Evolutionary conservation across 1,140 invertebrate genomes (phyloP), one percentile per base, ranked within the genome.

Genomic region (Cotesia typhae): DNA sequence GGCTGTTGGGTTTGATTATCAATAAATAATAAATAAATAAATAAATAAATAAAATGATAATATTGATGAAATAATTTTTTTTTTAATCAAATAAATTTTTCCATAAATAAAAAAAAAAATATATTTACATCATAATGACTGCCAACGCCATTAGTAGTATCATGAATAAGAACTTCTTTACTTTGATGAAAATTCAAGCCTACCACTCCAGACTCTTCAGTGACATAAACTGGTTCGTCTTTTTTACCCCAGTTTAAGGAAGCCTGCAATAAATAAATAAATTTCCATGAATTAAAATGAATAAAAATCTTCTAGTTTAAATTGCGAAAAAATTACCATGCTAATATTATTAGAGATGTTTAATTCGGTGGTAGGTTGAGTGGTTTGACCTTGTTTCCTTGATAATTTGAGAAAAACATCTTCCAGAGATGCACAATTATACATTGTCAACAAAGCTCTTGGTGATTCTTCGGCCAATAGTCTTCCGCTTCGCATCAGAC

Each of bases 351-450:
- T 94, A 37, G 91, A 90, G 71, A 92, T 91, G 75, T 93, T 92
- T 20, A 91, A 83, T 77, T 93, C 91, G 10, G 88, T 86, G 2
- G 83, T 70, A 14, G 86, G 85, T 75, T 89, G 88, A 77, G 87
- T 88, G 12, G 87, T 86, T 79, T 90, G 88, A 68, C 89, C 89
- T 69, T 87, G 85, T 72, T 89, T 89, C 72, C 91, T 87, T 57
- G 93, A 98, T 0, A 98, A 87, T 85, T 97, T 96, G 9, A 99
- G 89, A 87, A 99, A 99, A 1, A 98, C 96, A 76, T 97, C 95
- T 86, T 98, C 96, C 5, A 98, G 85, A 20, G 93, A 94, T 74
- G 92, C 89, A 80, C 94, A 95, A 76, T 91, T 91, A 84, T 96
- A 96, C 87, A 93, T 92, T 4, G 91, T 88, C 35, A 98, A 89